Evolutionary conservation across 2,888 invertebrate genomes (phyloP).

Genomic region (Serrognathus titanus): DNA sequence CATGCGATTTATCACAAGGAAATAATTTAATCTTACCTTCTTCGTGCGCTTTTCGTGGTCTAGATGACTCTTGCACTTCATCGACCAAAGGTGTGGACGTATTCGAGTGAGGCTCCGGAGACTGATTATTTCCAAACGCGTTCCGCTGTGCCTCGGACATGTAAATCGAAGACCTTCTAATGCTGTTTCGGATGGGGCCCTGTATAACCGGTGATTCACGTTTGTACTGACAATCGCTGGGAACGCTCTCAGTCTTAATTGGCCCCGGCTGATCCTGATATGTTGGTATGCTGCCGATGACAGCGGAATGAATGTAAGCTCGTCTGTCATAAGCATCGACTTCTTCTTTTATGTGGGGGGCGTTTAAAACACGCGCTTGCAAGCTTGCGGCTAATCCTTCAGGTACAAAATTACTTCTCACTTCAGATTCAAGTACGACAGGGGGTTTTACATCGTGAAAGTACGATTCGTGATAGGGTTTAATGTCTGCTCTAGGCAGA

Average conservation of each 20-base stretch:
- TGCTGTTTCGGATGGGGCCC: slow-evolving; percentile 49
- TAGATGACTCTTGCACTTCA: slow-evolving; percentile 52
- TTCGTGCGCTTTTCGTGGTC: slow-evolving; percentile 50
- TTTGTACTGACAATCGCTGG: slow-evolving; percentile 43
- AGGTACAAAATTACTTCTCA: slow-evolving; percentile 45
- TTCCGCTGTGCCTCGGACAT: slow-evolving; percentile 18
- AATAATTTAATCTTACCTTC: slow-evolving; percentile 43
- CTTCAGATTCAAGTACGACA: slow-evolving; percentile 29
- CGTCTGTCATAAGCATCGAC: slow-evolving; percentile 32
- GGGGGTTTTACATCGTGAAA: slow-evolving; percentile 61
- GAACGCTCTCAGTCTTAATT: slow-evolving; percentile 36
- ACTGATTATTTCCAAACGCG: slow-evolving; percentile 30
- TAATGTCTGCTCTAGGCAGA: slow-evolving; percentile 67
- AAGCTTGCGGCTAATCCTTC: slow-evolving; percentile 79
- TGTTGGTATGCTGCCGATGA: slow-evolving; percentile 24
- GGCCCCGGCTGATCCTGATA: slow-evolving; percentile 33
- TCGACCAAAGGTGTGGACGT: slow-evolving; percentile 62
- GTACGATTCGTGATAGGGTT: slow-evolving; percentile 69
- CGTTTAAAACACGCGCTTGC: slow-evolving; percentile 69
- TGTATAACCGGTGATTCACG: slow-evolving; percentile 54
- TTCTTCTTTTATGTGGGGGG: slow-evolving; percentile 46
- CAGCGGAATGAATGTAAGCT: slow-evolving; percentile 38
- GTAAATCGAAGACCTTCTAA: slow-evolving; percentile 39
- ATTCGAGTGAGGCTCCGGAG: slow-evolving; percentile 67
- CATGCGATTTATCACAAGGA: not conserved